Conservation (phyloP, 2,113 vertebrate species). For the Muscicapa adusta region DNA sequence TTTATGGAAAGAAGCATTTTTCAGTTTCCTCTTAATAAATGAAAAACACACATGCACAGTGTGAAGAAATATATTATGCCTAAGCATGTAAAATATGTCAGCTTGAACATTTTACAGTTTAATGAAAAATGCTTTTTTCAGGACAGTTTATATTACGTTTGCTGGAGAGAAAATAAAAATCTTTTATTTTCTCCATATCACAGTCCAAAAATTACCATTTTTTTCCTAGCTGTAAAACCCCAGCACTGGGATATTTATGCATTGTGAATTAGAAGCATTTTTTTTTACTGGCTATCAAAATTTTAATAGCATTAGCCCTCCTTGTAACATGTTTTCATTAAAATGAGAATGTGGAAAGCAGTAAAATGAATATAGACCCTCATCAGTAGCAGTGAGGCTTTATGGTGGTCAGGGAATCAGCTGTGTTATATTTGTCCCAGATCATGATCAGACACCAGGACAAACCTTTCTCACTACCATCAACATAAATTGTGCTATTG, state of each 20-base stretch:
- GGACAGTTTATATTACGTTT: background rate
- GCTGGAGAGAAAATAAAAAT: background rate
- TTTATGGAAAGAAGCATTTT: conserved; percentile 15
- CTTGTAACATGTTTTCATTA: background rate
- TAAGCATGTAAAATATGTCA: conserved; percentile 12
- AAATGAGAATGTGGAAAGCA: background rate
- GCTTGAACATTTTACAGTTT: background rate
- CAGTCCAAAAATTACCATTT: background rate
- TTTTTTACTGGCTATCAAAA: background rate
- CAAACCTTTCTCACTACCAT: background rate
- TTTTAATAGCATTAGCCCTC: background rate
- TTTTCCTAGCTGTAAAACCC: background rate
- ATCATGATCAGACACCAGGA: background rate
- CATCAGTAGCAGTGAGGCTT: background rate
- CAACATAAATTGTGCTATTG: background rate
- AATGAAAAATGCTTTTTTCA: background rate
- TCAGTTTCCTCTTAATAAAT: conserved; percentile 25
- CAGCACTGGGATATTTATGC: background rate
- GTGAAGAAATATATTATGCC: background rate
- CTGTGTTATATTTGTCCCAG: background rate
- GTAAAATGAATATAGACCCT: background rate
- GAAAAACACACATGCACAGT: background rate
- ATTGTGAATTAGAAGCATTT: background rate
- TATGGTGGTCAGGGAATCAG: background rate
- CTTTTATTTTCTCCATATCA: background rate